Evolutionary conservation across 1,140 invertebrate genomes (phyloP).

Genomic region (Zeugodacus cucurbitae): DNA sequence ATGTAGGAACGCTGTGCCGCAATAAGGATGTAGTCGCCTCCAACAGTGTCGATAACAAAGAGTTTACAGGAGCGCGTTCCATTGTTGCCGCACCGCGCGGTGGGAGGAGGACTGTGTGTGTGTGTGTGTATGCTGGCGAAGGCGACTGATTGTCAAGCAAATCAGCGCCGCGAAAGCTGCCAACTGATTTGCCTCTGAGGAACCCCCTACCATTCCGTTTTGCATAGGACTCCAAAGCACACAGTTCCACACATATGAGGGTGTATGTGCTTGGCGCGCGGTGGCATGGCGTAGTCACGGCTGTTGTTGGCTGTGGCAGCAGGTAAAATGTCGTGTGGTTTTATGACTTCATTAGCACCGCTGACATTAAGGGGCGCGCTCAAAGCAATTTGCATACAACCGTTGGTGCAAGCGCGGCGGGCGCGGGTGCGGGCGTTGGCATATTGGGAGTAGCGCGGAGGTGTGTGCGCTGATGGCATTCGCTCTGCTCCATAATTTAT

Average conservation of each 20-base stretch:
- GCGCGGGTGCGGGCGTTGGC: neutral
- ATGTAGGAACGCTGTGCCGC: neutral
- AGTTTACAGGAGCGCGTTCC: neutral
- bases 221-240: neutral
- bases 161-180: constrained; percentile 30
- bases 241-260: too few relatives aligned
- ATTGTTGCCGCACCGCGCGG: neutral
- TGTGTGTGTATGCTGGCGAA: neutral
- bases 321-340: constrained; percentile 38
- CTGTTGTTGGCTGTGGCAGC: neutral
- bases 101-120: neutral
- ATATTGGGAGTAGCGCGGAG: neutral
- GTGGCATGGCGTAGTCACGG: neutral
- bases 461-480: neutral
- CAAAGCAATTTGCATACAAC: constrained; percentile 31
- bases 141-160: constrained; percentile 29
- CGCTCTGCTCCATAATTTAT: constrained; percentile 26
- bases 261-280: neutral
- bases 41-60: constrained; percentile 37
- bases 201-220: neutral
- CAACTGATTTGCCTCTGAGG: neutral
- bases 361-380: constrained; percentile 28
- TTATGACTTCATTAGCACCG: constrained; percentile 38
- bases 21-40: constrained; percentile 3
- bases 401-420: neutral